Conservation (phyloP, 2,113 vertebrate species). For the Mesoclemmys tuberculata region DNA sequence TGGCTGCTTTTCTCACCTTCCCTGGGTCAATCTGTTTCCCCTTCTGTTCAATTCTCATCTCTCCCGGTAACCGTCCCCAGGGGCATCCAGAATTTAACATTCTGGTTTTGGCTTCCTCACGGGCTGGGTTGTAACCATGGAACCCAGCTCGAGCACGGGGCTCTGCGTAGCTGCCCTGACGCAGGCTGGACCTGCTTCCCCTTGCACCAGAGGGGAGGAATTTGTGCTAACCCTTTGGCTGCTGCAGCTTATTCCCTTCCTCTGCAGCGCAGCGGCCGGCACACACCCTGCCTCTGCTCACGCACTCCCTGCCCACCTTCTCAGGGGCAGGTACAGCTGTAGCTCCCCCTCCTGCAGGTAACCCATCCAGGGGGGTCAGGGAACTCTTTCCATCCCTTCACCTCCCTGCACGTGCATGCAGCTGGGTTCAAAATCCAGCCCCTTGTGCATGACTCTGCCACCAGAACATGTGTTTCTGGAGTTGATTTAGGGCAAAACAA, state of each 20-base stretch:
- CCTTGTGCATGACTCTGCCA: background rate
- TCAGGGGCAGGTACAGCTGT: too few relatives aligned
- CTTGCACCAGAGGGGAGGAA: background rate
- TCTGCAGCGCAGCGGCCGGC: background rate
- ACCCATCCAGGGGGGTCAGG: background rate
- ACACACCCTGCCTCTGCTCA: background rate
- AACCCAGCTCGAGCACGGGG: background rate
- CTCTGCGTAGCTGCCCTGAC: background rate
- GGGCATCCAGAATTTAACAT: background rate
- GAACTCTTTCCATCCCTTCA: background rate
- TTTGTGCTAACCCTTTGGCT: background rate
- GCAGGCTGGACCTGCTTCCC: background rate
- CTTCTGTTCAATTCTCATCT: background rate
- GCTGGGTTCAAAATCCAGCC: background rate
- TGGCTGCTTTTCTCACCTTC: background rate
- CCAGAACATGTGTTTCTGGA: fast-evolving
- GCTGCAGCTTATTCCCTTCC: background rate
- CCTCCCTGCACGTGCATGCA: background rate
- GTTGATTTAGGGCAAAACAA: fast-evolving
- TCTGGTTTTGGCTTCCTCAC: background rate
- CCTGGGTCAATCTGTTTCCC: background rate
- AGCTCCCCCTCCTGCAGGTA: background rate
- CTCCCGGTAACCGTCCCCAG: background rate
- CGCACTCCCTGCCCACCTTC: background rate
- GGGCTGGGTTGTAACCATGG: background rate